A percentile compares a stretch with the other conserved stretches of the same genome.
Conservation (phyloP, 2,888 invertebrate species). For the Drosophila mayaguana region DNA sequence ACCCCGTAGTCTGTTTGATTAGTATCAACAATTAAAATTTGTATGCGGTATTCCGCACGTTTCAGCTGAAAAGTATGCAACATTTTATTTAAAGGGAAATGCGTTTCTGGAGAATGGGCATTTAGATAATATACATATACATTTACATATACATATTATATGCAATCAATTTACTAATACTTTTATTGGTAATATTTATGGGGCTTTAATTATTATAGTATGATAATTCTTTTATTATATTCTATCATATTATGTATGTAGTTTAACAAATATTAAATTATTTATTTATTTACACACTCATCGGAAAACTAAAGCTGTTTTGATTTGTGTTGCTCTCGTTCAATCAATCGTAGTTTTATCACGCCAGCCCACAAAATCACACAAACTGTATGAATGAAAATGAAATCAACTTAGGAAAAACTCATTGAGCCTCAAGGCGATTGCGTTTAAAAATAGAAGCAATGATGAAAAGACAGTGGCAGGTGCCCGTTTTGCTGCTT, state of each 20-base stretch:
- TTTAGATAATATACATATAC: too few relatives aligned
- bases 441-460: conserved; percentile 3
- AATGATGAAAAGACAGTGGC: neutral
- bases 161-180: too few relatives aligned
- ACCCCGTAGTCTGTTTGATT: conserved; percentile 9
- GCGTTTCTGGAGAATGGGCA: neutral
- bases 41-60: too few relatives aligned
- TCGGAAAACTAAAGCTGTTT: neutral
- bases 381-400: neutral
- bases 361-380: neutral
- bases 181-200: too few relatives aligned
- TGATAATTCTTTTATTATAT: too few relatives aligned
- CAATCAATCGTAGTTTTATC: too few relatives aligned
- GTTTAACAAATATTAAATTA: too few relatives aligned
- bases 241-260: too few relatives aligned
- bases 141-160: too few relatives aligned
- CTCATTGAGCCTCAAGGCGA: neutral
- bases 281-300: too few relatives aligned
- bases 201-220: too few relatives aligned
- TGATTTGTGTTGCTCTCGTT: neutral
- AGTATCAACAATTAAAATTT: neutral
- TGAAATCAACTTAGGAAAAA: neutral
- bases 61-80: conserved; percentile 6
- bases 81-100: neutral
- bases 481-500: too few relatives aligned